These are phyloP conservation scores for Acromyrmex charruanus DNA, from an alignment of 1,140 invertebrate genomes.

Conservation along the genomic window DNA sequence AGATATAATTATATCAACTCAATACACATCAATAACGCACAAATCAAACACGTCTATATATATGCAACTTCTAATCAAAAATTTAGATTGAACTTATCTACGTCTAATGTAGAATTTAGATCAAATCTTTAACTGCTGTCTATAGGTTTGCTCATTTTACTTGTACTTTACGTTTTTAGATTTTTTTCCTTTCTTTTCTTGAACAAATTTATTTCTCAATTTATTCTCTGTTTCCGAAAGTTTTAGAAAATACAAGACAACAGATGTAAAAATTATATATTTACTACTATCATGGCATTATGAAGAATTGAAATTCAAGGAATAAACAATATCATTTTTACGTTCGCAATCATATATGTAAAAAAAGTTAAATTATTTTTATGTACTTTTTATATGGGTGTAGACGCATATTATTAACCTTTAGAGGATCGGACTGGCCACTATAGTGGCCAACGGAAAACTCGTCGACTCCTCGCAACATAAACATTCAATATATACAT, in stretches of 20 bases:
- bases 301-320: not conserved
- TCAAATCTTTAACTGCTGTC: not conserved
- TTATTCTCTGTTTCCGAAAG: not conserved
- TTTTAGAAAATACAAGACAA: not conserved
- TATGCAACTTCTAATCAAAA: not conserved
- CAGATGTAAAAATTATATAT: not conserved
- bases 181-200: not conserved
- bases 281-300: not conserved
- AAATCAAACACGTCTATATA: not conserved
- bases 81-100: not conserved
- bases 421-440: no score
- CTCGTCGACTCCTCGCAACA: no score
- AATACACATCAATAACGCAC: not conserved
- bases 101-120: not conserved
- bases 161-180: not conserved
- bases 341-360: not conserved
- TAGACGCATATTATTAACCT: not conserved
- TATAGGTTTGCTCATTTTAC: not conserved
- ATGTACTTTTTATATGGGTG: not conserved
- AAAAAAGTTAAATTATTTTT: not conserved
- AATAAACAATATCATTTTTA: not conserved
- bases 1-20: not conserved
- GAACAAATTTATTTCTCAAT: not conserved
- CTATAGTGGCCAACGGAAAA: no score
- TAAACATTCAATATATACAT: no score